Evolutionary conservation across 1,140 invertebrate species (phyloP).

Genomic region (Thalassaphorura encarpata): DNA sequence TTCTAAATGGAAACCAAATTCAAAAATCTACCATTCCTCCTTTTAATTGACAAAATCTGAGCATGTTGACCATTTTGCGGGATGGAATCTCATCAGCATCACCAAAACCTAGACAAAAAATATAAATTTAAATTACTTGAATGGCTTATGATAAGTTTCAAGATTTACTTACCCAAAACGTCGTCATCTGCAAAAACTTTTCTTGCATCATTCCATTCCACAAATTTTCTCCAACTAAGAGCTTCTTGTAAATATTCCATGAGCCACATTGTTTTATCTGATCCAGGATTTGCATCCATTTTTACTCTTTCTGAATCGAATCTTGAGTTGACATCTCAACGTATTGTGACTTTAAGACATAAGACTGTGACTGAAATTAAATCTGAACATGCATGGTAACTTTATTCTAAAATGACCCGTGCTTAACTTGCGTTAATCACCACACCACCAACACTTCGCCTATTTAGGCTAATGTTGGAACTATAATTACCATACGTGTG

Average conservation of each 20-base stretch:
- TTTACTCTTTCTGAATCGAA: too few species aligned
- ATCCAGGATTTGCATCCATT: too few species aligned
- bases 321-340: too few species aligned
- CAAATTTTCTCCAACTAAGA: not conserved
- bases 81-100: conserved; percentile 4
- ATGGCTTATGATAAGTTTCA: not conserved
- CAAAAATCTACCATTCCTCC: not conserved
- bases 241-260: not conserved
- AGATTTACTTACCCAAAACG: not conserved
- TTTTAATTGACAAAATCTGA: not conserved
- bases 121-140: not conserved
- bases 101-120: conserved; percentile 2
- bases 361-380: too few species aligned
- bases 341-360: too few species aligned
- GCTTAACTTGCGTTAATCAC: too few species aligned
- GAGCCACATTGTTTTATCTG: too few species aligned
- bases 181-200: not conserved
- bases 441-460: too few species aligned
- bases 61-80: conserved; percentile 1
- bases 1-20: conserved; percentile 5
- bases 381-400: too few species aligned
- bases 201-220: not conserved
- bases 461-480: too few species aligned
- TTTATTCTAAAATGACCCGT: too few species aligned
- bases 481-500: too few species aligned